phyloP scores from a whole-genome alignment of 2,113 vertebrate genomes.

The Rafetus swinhoei region DNA sequence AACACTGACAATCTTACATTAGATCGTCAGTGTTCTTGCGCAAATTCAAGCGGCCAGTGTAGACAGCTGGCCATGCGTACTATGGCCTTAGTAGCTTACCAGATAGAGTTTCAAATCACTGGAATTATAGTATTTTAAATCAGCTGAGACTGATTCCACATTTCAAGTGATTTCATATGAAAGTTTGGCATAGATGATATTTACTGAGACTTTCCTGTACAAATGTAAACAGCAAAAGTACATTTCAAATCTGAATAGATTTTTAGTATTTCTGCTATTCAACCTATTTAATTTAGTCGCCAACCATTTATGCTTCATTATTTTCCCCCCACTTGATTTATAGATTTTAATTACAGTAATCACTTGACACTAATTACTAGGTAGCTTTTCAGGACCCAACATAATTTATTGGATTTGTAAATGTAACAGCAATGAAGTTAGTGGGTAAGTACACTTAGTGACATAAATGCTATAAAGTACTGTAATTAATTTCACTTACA shows the following conservation, averaged over 20 bases:
- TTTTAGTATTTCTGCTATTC: not conserved
- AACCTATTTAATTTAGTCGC: not conserved
- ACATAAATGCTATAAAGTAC: constrained; percentile 10
- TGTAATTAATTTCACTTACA: constrained; percentile 15
- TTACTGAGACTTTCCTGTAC: not conserved
- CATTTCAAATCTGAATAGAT: rapidly evolving
- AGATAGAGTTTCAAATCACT: not conserved
- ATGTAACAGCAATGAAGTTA: constrained; percentile 26
- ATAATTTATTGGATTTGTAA: constrained; percentile 35
- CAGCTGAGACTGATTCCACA: not conserved
- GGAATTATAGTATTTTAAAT: not conserved
- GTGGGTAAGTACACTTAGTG: not conserved
- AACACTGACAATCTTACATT: too few species aligned
- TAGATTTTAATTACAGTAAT: constrained; percentile 41
- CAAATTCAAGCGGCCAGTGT: too few species aligned
- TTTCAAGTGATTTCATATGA: not conserved
- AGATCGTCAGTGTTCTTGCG: too few species aligned
- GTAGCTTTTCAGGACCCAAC: constrained; percentile 23
- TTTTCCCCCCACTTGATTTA: not conserved
- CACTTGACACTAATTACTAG: constrained; percentile 39
- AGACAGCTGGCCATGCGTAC: too few species aligned
- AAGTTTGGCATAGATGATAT: not conserved
- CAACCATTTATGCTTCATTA: not conserved
- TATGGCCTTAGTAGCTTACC: not conserved
- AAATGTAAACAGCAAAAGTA: not conserved